A percentile compares a stretch with the other conserved stretches of the same genome.
phyloP scores from a whole-genome alignment of 1,140 invertebrate species.

The Mizuhopecten yessoensis region DNA sequence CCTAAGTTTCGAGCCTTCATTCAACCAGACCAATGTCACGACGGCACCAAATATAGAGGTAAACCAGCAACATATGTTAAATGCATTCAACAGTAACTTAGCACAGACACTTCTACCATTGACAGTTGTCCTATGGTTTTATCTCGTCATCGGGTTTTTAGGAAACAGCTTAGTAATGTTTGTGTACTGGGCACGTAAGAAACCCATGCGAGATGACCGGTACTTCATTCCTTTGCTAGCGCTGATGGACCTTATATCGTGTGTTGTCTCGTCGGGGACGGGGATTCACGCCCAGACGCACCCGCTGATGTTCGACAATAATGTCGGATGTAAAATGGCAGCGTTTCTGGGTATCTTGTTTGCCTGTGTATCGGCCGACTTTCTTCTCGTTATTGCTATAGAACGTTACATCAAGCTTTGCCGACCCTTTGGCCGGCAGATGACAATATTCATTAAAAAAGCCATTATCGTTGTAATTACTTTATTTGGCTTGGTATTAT shows the following conservation, averaged over 20 bases:
- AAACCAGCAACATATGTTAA: too few relatives aligned
- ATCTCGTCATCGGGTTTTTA: slow-evolving; percentile 3
- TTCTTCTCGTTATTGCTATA: background rate
- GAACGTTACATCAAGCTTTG: slow-evolving; percentile 46
- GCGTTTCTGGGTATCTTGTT: slow-evolving; percentile 33
- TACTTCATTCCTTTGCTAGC: slow-evolving; percentile 48
- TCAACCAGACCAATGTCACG: too few relatives aligned
- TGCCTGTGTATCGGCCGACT: slow-evolving; percentile 34
- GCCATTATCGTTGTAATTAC: background rate
- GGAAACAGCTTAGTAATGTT: slow-evolving; percentile 47
- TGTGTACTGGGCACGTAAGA: slow-evolving; percentile 32
- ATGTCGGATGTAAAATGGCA: background rate
- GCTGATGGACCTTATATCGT: slow-evolving; percentile 24
- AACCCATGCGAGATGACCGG: slow-evolving; percentile 20
- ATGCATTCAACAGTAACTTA: background rate
- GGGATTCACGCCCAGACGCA: slow-evolving; percentile 30
- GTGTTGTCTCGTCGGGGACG: background rate
- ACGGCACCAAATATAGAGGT: too few relatives aligned
- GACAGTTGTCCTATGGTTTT: background rate
- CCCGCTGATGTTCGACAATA: slow-evolving; percentile 7
- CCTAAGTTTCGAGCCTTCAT: too few relatives aligned
- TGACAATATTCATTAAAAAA: background rate
- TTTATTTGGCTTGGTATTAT: background rate
- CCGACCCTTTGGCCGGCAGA: slow-evolving; percentile 38
- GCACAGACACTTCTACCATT: background rate